Base-by-base conservation (phyloP, 1,140 invertebrate genomes). In the Neodiprion virginianus region DNA sequence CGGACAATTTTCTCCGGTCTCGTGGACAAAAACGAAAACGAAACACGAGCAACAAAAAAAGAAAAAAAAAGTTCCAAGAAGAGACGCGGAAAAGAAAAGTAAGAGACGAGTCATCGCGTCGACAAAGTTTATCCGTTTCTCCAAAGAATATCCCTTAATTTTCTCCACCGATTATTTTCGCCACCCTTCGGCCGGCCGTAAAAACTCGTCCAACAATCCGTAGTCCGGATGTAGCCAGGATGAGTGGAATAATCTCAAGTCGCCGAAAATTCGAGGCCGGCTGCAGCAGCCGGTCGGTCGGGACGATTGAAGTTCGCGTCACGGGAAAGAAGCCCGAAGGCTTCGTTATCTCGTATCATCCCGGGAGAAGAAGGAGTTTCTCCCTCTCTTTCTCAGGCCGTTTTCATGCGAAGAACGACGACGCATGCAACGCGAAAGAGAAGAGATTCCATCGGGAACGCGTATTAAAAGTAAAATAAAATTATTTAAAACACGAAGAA, bases 381-480 rank as follows among this genome's bases (percentile, higher is more conserved):
- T 76, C 48, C 77, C 65, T 74, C 75, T 74, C n/a, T 61, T 61
- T 61, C n/a, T 61, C 5, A 61, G 53, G 53, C 53, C 8, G n/a
- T 4, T 17, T 40, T 40, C 28, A 40, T 1, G 28, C 28, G 28
- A 40, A 40, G 28, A 40, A 40, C 2, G 5, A 40, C 28, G 28
- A 40, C 28, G 28, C 28, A 40, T 40, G 28, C 28, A 40, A 40
- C 28, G 28, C 28, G 28, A 17, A 61, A 61, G 53, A 61, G 53
- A 61, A 61, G 53, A 61, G 53, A 61, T 61, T 61, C 53, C 53
- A 61, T 61, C 53, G 4, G 53, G 9, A 72, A 72, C 72, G 77
- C 69, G 83, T 79, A 82, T 85, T 84, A 84, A 84, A 83, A 80
- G 82, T 76, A 79, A 84, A 81, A 85, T 83, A 85, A 85, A 84